Evolutionary conservation across 2,888 invertebrate genomes (phyloP).

Genomic region (Brachyopa scutellaris): DNA sequence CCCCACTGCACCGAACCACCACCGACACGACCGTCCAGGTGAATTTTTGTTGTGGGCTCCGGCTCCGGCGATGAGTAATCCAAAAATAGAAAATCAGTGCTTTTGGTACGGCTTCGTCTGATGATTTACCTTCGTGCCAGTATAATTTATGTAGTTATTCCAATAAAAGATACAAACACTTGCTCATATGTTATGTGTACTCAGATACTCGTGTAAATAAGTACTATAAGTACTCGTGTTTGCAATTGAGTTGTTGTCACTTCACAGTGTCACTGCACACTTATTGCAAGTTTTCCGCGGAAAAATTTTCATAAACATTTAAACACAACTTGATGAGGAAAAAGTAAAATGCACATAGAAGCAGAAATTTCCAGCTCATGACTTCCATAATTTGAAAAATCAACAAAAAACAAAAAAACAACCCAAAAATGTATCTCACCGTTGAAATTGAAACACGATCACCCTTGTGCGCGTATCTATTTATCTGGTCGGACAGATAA

Average conservation of each 20-base stretch:
- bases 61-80: conserved; percentile 60
- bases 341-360: conserved; percentile 75
- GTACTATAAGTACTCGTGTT: too few relatives aligned
- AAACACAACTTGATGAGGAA: conserved; percentile 70
- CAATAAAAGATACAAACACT: conserved; percentile 23
- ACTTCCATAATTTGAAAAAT: conserved; percentile 73
- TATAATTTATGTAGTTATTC: conserved; percentile 22
- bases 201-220: conserved; percentile 1
- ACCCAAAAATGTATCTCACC: conserved; percentile 10
- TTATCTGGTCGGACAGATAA: conserved; percentile 33
- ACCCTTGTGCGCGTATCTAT: conserved; percentile 9
- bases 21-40: too few relatives aligned
- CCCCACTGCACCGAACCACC: too few relatives aligned
- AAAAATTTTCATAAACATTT: conserved; percentile 62
- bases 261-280: conserved; percentile 8
- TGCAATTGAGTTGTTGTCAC: conserved; percentile 36
- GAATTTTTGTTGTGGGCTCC: conserved; percentile 47
- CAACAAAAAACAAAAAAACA: background rate
- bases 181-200: conserved; percentile 10
- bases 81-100: conserved; percentile 38
- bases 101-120: conserved; percentile 5
- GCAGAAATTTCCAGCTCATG: conserved; percentile 74
- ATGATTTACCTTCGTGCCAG: background rate
- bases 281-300: conserved; percentile 32
- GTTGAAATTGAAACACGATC: conserved; percentile 25